A percentile compares a stretch with the other conserved stretches of the same genome.
Conservation (phyloP, 2,797 vertebrate genomes). For the Microctenopoma stevenorrisi region DNA sequence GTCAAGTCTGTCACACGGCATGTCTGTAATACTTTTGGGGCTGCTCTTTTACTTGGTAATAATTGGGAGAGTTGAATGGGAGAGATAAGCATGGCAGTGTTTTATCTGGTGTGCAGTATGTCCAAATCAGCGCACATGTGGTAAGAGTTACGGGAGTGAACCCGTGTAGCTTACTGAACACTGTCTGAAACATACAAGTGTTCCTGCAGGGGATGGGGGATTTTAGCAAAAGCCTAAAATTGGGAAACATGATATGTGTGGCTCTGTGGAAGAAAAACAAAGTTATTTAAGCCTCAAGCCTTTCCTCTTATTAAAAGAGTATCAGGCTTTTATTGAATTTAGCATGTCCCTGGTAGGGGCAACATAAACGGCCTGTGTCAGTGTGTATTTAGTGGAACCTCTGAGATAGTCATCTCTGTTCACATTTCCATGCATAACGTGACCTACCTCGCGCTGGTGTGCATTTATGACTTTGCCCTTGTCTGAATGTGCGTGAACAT, state of each 20-base stretch:
- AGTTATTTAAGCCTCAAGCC: slow-evolving; percentile 80
- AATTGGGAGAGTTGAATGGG: slow-evolving; percentile 77
- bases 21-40: slow-evolving; percentile 65
- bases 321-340: slow-evolving; percentile 86
- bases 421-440: slow-evolving; percentile 59
- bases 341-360: slow-evolving; percentile 81
- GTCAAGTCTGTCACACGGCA: slow-evolving; percentile 55
- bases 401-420: slow-evolving; percentile 62
- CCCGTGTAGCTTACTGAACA: slow-evolving; percentile 53
- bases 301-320: slow-evolving; percentile 85
- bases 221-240: slow-evolving; percentile 81
- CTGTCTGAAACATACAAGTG: slow-evolving; percentile 74
- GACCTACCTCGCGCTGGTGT: slow-evolving; percentile 35
- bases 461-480: slow-evolving; percentile 32
- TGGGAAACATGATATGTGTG: slow-evolving; percentile 82
- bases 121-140: slow-evolving; percentile 77
- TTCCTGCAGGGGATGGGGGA: slow-evolving; percentile 80
- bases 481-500: slow-evolving; percentile 36
- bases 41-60: slow-evolving; percentile 82
- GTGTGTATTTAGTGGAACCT: slow-evolving; percentile 45
- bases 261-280: slow-evolving; percentile 81
- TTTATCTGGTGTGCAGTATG: slow-evolving; percentile 60
- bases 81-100: slow-evolving; percentile 71
- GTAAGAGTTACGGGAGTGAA: slow-evolving; percentile 77
- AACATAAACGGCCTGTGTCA: slow-evolving; percentile 57